Percentiles rank a stretch among this genome's conserved stretches.
Conservation (phyloP, 2,113 vertebrate genomes). For the Heptranchias perlo region DNA sequence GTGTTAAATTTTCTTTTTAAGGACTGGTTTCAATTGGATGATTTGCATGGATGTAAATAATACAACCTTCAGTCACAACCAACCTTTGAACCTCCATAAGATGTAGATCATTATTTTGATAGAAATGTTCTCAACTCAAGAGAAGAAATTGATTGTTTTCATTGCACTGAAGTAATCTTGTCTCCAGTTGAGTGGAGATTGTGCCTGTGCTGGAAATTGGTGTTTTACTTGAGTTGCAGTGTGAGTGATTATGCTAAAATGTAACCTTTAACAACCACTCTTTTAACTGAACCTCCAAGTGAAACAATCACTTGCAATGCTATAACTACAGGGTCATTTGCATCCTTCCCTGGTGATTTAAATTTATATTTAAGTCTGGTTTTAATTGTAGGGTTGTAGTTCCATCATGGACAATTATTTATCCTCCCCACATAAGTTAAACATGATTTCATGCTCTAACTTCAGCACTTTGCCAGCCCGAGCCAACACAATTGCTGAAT, state of each 20-base stretch:
- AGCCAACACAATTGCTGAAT: background rate
- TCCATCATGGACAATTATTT: background rate
- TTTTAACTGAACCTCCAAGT: background rate
- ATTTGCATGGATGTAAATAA: background rate
- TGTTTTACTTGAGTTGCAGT: background rate
- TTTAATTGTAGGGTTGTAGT: background rate
- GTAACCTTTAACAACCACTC: background rate
- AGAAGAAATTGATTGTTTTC: background rate
- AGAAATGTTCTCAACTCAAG: no score
- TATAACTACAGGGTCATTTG: background rate
- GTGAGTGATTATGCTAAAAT: background rate
- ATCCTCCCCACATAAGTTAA: background rate
- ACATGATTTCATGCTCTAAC: background rate
- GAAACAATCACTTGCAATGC: background rate
- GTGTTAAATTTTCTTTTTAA: background rate
- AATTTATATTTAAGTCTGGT: background rate
- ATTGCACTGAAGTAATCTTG: background rate
- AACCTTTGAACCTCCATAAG: background rate
- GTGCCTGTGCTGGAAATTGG: background rate
- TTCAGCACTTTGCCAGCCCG: background rate
- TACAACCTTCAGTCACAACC: background rate
- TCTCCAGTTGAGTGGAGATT: background rate
- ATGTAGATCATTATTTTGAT: background rate
- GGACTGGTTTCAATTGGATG: background rate
- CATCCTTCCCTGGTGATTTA: background rate